Conservation (phyloP, 2,797 vertebrate genomes). For the Phalanger gymnotis region DNA sequence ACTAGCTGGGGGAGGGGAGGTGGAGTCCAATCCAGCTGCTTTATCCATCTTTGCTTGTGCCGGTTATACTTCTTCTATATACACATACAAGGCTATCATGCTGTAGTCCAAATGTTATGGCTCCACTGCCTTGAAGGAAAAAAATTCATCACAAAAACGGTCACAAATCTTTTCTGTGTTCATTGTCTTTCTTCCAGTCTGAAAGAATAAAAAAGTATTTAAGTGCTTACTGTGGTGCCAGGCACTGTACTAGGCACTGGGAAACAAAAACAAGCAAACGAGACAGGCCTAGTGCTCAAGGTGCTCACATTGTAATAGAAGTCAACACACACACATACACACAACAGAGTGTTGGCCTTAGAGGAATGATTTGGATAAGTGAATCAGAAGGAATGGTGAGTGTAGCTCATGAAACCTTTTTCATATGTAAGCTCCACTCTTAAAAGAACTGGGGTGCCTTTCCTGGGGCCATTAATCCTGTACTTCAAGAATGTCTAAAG, state of each 20-base stretch:
- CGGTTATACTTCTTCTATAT: background rate
- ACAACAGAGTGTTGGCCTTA: background rate
- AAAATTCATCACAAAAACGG: background rate
- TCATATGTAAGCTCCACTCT: background rate
- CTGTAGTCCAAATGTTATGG: too few relatives aligned
- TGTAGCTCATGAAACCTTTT: background rate
- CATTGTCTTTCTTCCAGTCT: too few relatives aligned
- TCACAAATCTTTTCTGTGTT: background rate
- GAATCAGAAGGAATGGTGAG: background rate
- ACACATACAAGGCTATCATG: background rate
- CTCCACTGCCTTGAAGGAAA: background rate
- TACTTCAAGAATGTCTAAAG: background rate
- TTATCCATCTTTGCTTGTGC: background rate
- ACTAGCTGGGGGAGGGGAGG: background rate
- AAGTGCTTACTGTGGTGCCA: too few relatives aligned
- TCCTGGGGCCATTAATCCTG: background rate
- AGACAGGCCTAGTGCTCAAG: too few relatives aligned
- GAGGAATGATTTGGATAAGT: background rate
- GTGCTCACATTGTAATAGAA: too few relatives aligned
- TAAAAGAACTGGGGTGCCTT: background rate
- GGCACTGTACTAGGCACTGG: too few relatives aligned
- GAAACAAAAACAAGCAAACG: too few relatives aligned
- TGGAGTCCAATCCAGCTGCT: background rate
- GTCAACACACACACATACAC: too few relatives aligned
- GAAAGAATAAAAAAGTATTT: too few relatives aligned